Conservation (phyloP, 2,797 vertebrate genomes). For the Phrynocephalus guinanensis region DNA sequence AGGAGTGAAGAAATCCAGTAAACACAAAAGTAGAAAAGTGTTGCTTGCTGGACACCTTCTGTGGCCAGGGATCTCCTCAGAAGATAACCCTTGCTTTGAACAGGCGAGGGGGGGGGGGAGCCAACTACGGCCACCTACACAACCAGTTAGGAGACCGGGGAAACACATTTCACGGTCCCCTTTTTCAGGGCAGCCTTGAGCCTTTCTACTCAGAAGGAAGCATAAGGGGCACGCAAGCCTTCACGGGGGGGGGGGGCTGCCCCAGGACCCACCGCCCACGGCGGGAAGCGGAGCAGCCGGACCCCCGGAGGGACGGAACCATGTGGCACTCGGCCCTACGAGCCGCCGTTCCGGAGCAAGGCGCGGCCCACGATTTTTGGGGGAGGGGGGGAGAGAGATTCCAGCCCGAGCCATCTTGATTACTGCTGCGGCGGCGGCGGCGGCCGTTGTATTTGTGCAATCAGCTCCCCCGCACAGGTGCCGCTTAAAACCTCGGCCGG, state of each 20-base stretch:
- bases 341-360: neutral
- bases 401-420: neutral
- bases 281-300: neutral
- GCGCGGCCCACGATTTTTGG: too few relatives aligned
- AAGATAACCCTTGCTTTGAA: neutral
- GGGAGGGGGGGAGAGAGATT: neutral
- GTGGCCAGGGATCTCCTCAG: neutral
- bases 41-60: neutral
- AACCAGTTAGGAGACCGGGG: neutral
- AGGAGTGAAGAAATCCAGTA: neutral
- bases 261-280: neutral
- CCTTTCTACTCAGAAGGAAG: neutral
- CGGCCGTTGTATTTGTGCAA: too few relatives aligned
- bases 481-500: too few relatives aligned
- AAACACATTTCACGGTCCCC: neutral
- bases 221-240: too few relatives aligned
- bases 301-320: neutral
- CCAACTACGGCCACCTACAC: neutral
- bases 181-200: neutral
- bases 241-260: too few relatives aligned
- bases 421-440: too few relatives aligned
- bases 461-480: too few relatives aligned
- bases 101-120: too few relatives aligned
- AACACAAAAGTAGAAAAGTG: neutral
- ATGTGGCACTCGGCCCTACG: neutral